phyloP scores from a whole-genome alignment of 2,797 vertebrate genomes.

The Danionella dracula region DNA sequence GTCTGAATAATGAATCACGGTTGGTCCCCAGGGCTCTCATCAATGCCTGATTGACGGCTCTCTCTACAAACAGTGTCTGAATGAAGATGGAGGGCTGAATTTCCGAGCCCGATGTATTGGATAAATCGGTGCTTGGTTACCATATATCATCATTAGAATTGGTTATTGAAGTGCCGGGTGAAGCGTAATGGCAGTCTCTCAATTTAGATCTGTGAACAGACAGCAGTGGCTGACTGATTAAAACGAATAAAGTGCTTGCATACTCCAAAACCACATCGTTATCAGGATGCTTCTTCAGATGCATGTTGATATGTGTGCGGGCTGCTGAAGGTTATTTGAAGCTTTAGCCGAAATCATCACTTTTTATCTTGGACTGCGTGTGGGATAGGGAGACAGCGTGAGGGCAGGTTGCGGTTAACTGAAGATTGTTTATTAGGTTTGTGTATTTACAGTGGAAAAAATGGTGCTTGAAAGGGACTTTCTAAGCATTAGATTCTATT shows the following conservation, averaged over 20 bases:
- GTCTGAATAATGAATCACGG: conserved; percentile 55
- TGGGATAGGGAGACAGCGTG: neutral
- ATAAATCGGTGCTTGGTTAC: conserved; percentile 59
- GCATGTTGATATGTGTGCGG: neutral
- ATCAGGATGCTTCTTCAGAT: conserved; percentile 18
- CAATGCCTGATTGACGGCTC: conserved; percentile 53
- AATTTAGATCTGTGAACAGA: conserved; percentile 56
- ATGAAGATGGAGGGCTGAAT: conserved; percentile 69
- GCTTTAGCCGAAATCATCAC: neutral
- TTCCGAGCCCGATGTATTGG: conserved; percentile 58
- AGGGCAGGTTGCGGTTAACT: neutral
- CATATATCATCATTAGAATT: conserved; percentile 68
- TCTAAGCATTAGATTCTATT: too few relatives aligned
- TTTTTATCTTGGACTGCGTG: conserved; percentile 13
- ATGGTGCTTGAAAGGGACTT: too few relatives aligned
- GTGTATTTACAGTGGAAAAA: too few relatives aligned
- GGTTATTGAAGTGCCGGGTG: conserved; percentile 59
- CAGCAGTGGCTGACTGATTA: conserved; percentile 48
- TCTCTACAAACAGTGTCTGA: conserved; percentile 49
- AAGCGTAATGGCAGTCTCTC: conserved; percentile 58
- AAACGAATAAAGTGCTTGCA: conserved; percentile 41
- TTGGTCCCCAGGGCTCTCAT: conserved; percentile 46
- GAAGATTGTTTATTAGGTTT: neutral
- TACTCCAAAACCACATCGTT: conserved; percentile 32
- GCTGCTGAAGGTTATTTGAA: conserved; percentile 12